Evolutionary conservation across 2,797 vertebrate genomes (phyloP).

Genomic region (Alfaro cultratus): DNA sequence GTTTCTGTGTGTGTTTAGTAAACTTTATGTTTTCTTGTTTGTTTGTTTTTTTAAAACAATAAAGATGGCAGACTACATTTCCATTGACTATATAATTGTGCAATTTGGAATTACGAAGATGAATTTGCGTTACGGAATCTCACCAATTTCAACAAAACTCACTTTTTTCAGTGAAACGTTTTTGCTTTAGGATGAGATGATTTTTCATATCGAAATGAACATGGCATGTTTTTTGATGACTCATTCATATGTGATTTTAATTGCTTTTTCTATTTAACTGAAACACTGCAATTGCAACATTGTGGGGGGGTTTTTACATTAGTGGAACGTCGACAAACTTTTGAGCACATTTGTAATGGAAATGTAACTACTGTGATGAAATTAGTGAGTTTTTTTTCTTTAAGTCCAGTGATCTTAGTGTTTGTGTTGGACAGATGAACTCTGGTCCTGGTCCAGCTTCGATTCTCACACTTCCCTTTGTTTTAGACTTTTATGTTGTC

Average conservation of each 20-base stretch:
- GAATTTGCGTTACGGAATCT: too few relatives aligned
- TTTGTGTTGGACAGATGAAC: background rate
- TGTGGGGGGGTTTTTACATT: too few relatives aligned
- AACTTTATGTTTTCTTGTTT: background rate
- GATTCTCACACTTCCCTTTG: background rate
- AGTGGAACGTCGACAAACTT: too few relatives aligned
- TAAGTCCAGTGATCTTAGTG: background rate
- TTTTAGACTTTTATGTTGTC: background rate
- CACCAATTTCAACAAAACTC: too few relatives aligned
- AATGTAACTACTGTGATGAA: too few relatives aligned
- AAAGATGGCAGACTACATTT: background rate
- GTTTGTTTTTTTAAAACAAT: background rate
- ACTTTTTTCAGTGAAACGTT: too few relatives aligned
- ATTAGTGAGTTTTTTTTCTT: background rate
- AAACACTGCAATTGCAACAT: too few relatives aligned
- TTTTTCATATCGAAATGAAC: background rate
- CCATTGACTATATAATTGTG: background rate
- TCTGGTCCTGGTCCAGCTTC: background rate
- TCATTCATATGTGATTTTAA: too few relatives aligned
- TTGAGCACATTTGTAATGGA: too few relatives aligned
- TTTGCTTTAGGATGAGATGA: background rate
- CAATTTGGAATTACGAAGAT: too few relatives aligned
- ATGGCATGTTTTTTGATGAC: too few relatives aligned
- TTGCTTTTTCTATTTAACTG: too few relatives aligned
- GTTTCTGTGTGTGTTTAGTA: background rate